Evolutionary conservation across 2,888 invertebrate species (phyloP), one percentile per base, ranked within the genome.

Genomic region (Leptopilina drosophilae): DNA sequence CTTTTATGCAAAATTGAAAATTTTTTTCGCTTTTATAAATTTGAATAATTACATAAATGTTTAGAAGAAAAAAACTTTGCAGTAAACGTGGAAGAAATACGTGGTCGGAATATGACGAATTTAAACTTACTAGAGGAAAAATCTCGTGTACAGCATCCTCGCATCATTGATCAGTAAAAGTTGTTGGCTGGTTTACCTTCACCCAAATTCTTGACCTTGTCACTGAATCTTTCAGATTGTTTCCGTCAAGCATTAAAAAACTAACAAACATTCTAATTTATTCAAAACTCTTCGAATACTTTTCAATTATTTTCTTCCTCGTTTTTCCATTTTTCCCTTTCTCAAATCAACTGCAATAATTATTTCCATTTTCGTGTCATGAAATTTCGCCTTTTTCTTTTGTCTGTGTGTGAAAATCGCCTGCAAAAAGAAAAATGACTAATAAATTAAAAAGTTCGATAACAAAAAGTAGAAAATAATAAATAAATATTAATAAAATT

Each of bases 181-280:
- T 88, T 83, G 82, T 83, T 77, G 56, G 46, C 84, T 69, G n/a
- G 89, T 82, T 89, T 82, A 82, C 86, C 86, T 86, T 86, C 86
- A 85, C 86, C 86, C 81, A 82, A 81, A 85, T 84, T 66, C 77
- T 9, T 78, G 82, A 77, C 84, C 86, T 86, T 86, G 85, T 67
- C 84, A 83, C 79, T 84, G 84, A 82, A 81, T 83, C 78, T 80
- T 42, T 9, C 46, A 64, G 77, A 69, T 69, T 20, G 49, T 49
- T 69, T 69, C 53, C 69, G 53, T 69, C 26, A 69, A 49, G 53
- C 49, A 62, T 62, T 62, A 14, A 53, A 33, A 33, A 20, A 20
- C 20, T 20, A 20, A 20, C 49, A 46, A 53, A 69, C 20, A 49
- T 62, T 62, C 69, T 14, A 69, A 69, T 33, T 2, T 33, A 33